Base-by-base conservation (phyloP, 2,113 vertebrate species). In the Parotia lawesii region DNA sequence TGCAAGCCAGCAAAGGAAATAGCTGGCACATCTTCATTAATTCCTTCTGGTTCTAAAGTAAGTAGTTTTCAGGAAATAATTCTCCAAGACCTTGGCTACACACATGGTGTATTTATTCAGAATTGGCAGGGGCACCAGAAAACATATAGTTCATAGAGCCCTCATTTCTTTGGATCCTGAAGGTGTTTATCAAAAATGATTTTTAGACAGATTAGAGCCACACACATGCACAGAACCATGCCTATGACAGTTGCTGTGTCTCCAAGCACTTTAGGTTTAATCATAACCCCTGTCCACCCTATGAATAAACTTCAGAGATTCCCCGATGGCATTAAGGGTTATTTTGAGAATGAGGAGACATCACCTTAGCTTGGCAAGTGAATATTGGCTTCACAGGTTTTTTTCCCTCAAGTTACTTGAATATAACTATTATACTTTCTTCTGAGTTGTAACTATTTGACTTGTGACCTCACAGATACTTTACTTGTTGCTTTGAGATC, bases 11-110 rank as follows among this genome's bases (percentile, higher is more conserved):
- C 5, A 10, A 64, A 95, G 87, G 94, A 93, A 97, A 96, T 90
- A 97, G 89, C 91, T 96, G 91, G 95, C 95, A 96, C 96, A 95
- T 96, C 95, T 96, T 96, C 96, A 90, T 96, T 95, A 96, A 96
- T 96, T 95, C 96, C 95, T 96, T 95, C 92, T 96, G 88, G 95
- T 96, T 88, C 96, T 93, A 88, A 96, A 96, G 95, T 93, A 95
- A 96, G 95, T 93, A 93, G 92, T 67, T 96, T 94, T 96, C 96
- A 96, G 95, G 94, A 94, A 95, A 94, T 95, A 82, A 95, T 95
- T 96, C 96, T 87, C 77, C 81, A 89, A 92, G 84, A 91, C 85
- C 82, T 95, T 94, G 95, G 94, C 94, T 96, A 58, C 90, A 95
- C 92, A 95, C 92, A 96, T 56, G 51, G 83, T 0, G 5, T 86